phyloP scores from a whole-genome alignment of 2,888 invertebrate genomes.

The Danaus chrysippus region DNA sequence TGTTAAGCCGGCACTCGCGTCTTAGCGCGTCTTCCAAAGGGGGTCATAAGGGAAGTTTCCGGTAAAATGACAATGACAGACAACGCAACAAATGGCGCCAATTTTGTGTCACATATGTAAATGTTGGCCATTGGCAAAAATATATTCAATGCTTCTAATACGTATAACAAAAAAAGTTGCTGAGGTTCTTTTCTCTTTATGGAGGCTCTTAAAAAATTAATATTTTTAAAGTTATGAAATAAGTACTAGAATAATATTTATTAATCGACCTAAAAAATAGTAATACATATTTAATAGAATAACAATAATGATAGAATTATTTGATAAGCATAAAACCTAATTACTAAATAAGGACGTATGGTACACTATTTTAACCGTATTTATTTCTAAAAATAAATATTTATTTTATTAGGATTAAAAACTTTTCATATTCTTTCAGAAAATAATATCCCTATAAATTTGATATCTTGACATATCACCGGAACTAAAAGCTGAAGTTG shows the following conservation, averaged over 20 bases:
- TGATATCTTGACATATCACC: no score
- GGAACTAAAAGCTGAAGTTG: no score
- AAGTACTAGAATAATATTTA: not conserved
- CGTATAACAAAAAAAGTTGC: not conserved
- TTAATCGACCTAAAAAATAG: not conserved
- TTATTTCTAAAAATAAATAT: no score
- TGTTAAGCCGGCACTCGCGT: slow-evolving; percentile 36
- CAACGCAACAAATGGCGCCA: slow-evolving; percentile 55
- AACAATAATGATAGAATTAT: not conserved
- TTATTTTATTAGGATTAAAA: no score
- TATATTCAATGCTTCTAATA: slow-evolving; percentile 1
- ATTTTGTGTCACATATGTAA: slow-evolving; percentile 38
- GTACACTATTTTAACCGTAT: no score
- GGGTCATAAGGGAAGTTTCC: slow-evolving; percentile 62
- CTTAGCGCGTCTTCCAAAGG: slow-evolving; percentile 41
- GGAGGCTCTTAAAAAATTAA: not conserved
- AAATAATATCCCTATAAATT: no score
- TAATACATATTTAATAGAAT: no score
- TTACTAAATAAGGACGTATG: no score
- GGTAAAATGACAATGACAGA: slow-evolving; percentile 68
- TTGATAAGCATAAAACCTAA: no score
- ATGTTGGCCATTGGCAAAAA: slow-evolving; percentile 11
- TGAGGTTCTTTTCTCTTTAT: not conserved
- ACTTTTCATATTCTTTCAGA: no score
- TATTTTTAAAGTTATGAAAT: not conserved